Percentiles rank a stretch among this genome's conserved stretches.
These are phyloP conservation scores for Leucophenga maculata DNA, from an alignment of 2,888 invertebrate genomes.

Conservation along the genomic window DNA sequence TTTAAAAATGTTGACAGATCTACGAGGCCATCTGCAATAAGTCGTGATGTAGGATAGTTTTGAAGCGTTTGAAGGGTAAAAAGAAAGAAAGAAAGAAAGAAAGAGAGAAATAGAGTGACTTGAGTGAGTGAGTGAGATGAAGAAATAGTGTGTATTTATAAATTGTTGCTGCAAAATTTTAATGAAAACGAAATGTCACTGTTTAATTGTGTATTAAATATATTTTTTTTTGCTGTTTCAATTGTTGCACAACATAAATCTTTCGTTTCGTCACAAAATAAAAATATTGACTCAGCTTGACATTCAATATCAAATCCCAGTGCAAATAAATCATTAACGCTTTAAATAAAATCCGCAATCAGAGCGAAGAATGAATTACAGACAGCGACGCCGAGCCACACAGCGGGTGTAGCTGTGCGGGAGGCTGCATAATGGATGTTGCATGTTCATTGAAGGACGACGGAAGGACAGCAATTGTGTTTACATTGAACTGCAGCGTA, in stretches of 20 bases:
- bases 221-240: no score
- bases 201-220: neutral
- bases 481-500: slow-evolving; percentile 31
- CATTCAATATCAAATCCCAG: slow-evolving; percentile 55
- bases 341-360: slow-evolving; percentile 56
- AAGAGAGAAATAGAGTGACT: neutral
- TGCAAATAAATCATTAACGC: slow-evolving; percentile 63
- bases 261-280: neutral
- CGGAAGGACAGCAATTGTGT: slow-evolving; percentile 18
- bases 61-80: slow-evolving; percentile 2
- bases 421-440: slow-evolving; percentile 12
- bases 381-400: no score
- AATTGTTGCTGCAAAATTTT: no score
- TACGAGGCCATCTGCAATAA: slow-evolving; percentile 71
- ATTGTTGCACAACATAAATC: no score
- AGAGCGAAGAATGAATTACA: slow-evolving; percentile 28
- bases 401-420: no score
- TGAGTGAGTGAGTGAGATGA: no score
- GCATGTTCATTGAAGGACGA: slow-evolving; percentile 6
- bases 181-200: neutral
- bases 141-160: no score
- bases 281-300: slow-evolving; percentile 31
- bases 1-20: slow-evolving; percentile 72
- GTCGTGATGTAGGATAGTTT: slow-evolving; percentile 39
- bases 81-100: neutral